phyloP scores from a whole-genome alignment of 2,113 vertebrate genomes.

The Dasyurus viverrinus region DNA sequence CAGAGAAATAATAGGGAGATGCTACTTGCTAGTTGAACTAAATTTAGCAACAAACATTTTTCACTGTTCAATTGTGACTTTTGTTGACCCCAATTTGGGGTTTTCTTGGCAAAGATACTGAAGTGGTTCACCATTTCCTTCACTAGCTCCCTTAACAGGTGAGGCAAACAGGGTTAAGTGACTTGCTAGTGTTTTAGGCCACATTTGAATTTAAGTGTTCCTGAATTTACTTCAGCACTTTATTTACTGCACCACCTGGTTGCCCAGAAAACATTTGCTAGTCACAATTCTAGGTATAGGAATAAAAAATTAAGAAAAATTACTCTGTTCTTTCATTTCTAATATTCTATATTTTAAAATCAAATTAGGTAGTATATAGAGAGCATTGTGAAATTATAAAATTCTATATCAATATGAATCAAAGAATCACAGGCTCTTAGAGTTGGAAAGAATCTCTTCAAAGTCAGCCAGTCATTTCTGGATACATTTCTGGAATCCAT shows the following conservation, averaged over 20 bases:
- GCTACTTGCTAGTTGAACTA: constrained; percentile 40
- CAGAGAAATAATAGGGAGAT: constrained; percentile 11
- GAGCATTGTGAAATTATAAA: not conserved
- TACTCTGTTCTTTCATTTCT: not conserved
- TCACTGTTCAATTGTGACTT: not conserved
- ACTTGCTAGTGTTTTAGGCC: not conserved
- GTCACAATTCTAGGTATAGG: not conserved
- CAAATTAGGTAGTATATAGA: not conserved
- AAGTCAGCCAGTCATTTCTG: not conserved
- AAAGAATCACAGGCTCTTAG: not conserved
- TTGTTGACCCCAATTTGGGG: not conserved
- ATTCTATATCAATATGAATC: not conserved
- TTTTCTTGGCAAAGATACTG: not conserved
- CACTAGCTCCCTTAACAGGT: not conserved
- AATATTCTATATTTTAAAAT: not conserved
- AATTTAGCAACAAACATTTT: not conserved
- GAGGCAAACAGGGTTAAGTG: not conserved
- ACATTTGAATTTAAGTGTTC: not conserved
- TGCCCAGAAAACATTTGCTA: not conserved
- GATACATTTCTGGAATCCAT: not conserved
- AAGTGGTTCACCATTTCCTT: not conserved
- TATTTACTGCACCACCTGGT: not conserved
- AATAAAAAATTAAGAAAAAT: not conserved
- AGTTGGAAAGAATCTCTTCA: not conserved
- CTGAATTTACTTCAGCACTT: not conserved